Conservation (phyloP, 1,140 invertebrate species). For the Zaprionus davidi region DNA sequence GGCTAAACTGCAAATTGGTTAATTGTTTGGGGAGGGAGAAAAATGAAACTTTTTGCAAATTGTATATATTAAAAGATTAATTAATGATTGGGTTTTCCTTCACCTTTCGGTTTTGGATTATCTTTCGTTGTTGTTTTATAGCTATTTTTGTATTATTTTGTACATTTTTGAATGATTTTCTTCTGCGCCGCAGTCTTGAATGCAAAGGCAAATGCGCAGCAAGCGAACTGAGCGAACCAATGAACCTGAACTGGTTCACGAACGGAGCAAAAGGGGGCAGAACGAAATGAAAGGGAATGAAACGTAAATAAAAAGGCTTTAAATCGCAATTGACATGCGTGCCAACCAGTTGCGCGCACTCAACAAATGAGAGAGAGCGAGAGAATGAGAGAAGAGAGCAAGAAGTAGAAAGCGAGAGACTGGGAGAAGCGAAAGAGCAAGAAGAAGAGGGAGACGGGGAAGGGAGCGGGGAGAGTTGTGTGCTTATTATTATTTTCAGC, state of each 20-base stretch:
- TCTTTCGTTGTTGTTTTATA: constrained; percentile 1
- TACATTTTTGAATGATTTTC: constrained; percentile 21
- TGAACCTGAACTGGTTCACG: constrained; percentile 28
- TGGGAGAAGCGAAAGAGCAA: background rate
- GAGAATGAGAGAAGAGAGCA: background rate
- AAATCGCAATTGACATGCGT: constrained; percentile 30
- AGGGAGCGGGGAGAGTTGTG: constrained; percentile 28
- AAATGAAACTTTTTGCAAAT: constrained; percentile 17
- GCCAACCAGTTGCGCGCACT: constrained; percentile 23
- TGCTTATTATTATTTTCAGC: constrained; percentile 16
- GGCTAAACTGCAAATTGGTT: constrained; percentile 38
- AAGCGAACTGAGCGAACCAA: constrained; percentile 6
- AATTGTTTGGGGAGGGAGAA: constrained; percentile 20
- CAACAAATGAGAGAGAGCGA: background rate
- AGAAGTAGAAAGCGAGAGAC: background rate
- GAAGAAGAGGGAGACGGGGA: background rate
- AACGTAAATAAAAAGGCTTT: constrained; percentile 19
- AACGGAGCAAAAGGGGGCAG: constrained; percentile 6
- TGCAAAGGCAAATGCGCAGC: constrained; percentile 29
- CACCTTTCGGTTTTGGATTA: background rate
- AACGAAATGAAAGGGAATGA: background rate
- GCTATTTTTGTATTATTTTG: constrained; percentile 21
- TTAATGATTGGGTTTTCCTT: background rate
- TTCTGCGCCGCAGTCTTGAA: constrained; percentile 12
- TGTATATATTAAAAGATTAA: constrained; percentile 3